Evolutionary conservation across 2,888 invertebrate genomes (phyloP).

Genomic region (Synergus laeviventris): DNA sequence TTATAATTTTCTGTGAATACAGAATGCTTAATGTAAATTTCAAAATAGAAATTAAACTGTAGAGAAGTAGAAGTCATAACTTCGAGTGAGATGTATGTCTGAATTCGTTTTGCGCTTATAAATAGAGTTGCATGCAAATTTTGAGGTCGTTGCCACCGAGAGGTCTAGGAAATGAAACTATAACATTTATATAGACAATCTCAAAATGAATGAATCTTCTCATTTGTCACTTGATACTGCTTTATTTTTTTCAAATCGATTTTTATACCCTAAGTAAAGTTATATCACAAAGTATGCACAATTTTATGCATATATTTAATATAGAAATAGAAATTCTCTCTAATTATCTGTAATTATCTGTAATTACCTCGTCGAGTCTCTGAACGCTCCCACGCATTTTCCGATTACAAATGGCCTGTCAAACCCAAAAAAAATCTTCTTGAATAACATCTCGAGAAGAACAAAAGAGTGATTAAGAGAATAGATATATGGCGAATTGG

Average conservation of each 20-base stretch:
- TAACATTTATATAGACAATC: neutral
- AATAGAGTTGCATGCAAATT: constrained; percentile 9
- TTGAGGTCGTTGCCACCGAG: constrained; percentile 1
- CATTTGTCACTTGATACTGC: neutral
- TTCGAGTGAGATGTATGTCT: neutral
- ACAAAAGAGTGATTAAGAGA: constrained; percentile 17
- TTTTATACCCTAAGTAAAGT: too few species aligned
- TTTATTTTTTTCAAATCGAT: too few species aligned
- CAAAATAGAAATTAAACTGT: neutral
- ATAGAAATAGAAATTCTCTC: neutral
- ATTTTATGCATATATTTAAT: too few species aligned
- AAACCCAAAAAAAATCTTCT: neutral
- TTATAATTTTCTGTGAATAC: neutral
- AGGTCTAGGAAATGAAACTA: neutral
- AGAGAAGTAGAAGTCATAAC: neutral
- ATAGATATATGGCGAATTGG: constrained; percentile 1
- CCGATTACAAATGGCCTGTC: neutral
- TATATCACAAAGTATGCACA: too few species aligned
- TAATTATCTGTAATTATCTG: neutral
- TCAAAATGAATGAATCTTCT: neutral
- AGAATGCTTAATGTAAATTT: neutral
- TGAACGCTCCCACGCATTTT: neutral
- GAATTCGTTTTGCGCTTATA: neutral
- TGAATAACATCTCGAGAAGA: constrained; percentile 4
- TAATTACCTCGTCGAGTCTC: neutral